Base-by-base conservation (phyloP, 2,888 invertebrate genomes). In the Gymnocheta viridis region DNA sequence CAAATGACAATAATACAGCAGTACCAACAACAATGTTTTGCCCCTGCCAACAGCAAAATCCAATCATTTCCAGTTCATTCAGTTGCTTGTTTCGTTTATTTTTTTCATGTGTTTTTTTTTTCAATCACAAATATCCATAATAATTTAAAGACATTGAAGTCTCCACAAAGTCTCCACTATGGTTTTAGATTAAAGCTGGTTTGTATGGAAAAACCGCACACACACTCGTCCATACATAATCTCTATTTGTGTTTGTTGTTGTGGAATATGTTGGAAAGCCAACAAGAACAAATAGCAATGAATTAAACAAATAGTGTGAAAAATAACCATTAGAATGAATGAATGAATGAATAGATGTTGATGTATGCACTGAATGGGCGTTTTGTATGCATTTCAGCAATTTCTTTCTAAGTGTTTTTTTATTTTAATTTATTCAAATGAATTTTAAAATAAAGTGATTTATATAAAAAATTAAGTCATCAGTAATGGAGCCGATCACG, bases 161-260 rank as follows among this genome's bases (percentile, higher is more conserved):
- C 77, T 84, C 84, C 84, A 69, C 81, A 77, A 81, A 73, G 84
- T 84, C 84, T 81, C 81, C 77, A 72, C 44, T 62, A 67, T 76
- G 80, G 70, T 70, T 79, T 83, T 56, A 64, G 64, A 64, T 74
- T 70, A 83, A 74, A 70, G 58, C 67, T 78, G 72, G 44, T 69
- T 54, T 81, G 54, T 76, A 67, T 62, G 17, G 19, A 35, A 69
- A 69, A 80, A 56, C 60, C 73, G 64, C 56, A 64, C 27, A 64
- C 62, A 35, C 58, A 32, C 24, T 24, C 35, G 10, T 35, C 7
- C 6, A 47, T 24, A 74, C 24, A 51, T 51, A 60, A 67, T 41
- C 35, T 22, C 35, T 73, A 38, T 22, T 69, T 44, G 51, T 74
- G 44, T 49, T 66, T 62, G 69, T 19, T 64, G 70, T 9, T 54